Evolutionary conservation across 2,797 vertebrate species (phyloP).

Genomic region (Squalus acanthias): DNA sequence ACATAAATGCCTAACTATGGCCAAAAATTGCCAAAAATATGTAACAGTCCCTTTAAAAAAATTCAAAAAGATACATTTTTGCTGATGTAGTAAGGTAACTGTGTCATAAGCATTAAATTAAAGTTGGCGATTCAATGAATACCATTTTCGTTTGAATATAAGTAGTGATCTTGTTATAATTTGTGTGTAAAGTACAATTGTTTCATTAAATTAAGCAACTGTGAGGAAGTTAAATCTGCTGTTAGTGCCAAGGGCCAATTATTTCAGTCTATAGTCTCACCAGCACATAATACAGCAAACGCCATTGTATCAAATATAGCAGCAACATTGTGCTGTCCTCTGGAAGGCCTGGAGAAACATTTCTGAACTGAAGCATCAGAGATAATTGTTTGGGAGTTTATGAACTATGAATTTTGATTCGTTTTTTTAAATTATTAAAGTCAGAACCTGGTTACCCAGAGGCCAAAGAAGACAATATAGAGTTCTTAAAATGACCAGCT

Average conservation of each 20-base stretch:
- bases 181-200: neutral
- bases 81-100: neutral
- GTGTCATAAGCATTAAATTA: neutral
- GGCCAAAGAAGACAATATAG: neutral
- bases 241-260: neutral
- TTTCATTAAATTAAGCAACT: conserved; percentile 10
- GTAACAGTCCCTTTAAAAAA: neutral
- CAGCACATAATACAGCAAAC: neutral
- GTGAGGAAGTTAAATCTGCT: neutral
- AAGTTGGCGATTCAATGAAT: neutral
- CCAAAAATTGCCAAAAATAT: neutral
- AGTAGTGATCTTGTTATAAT: neutral
- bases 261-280: neutral
- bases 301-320: neutral
- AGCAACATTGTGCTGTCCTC: neutral
- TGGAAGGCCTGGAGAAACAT: neutral
- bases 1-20: neutral
- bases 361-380: neutral
- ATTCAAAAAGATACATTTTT: neutral
- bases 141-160: neutral
- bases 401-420: neutral
- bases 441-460: conserved; percentile 14
- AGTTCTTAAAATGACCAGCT: neutral
- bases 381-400: neutral
- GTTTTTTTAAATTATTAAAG: neutral